phyloP scores from a whole-genome alignment of 1,140 invertebrate species.

The Cotesia chilonis region DNA sequence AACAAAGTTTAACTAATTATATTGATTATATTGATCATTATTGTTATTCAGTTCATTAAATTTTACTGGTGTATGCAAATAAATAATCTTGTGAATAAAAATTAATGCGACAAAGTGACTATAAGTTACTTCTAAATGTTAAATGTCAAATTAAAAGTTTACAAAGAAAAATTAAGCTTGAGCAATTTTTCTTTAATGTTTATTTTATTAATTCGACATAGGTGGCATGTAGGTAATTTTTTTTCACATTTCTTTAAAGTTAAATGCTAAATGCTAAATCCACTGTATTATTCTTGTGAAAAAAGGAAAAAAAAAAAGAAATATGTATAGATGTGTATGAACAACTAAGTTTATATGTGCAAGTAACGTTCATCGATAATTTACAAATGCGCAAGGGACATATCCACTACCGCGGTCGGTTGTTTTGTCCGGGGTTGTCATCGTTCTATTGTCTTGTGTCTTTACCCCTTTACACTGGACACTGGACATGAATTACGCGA shows the following conservation, averaged over 20 bases:
- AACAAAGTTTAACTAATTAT: not conserved
- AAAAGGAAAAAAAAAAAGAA: too few relatives aligned
- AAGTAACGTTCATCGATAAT: conserved; percentile 17
- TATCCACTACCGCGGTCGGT: not conserved
- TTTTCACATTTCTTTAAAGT: too few relatives aligned
- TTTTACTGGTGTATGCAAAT: not conserved
- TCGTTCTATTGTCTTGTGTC: not conserved
- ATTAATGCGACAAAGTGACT: not conserved
- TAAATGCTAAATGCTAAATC: too few relatives aligned
- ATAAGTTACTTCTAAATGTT: too few relatives aligned
- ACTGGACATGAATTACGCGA: conserved; percentile 16
- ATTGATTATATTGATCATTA: not conserved
- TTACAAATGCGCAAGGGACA: not conserved
- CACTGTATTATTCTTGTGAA: too few relatives aligned
- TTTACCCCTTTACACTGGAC: conserved; percentile 16
- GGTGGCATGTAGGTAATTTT: too few relatives aligned
- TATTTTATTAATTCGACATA: too few relatives aligned
- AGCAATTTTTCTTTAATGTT: too few relatives aligned
- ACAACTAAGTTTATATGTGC: not conserved
- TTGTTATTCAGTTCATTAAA: not conserved
- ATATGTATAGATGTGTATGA: not conserved
- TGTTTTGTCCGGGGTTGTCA: conserved; percentile 3
- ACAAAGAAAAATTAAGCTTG: too few relatives aligned
- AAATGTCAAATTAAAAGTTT: too few relatives aligned
- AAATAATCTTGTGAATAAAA: not conserved